Conservation (phyloP, 2,113 vertebrate species). For the Taurulus bubalis region DNA sequence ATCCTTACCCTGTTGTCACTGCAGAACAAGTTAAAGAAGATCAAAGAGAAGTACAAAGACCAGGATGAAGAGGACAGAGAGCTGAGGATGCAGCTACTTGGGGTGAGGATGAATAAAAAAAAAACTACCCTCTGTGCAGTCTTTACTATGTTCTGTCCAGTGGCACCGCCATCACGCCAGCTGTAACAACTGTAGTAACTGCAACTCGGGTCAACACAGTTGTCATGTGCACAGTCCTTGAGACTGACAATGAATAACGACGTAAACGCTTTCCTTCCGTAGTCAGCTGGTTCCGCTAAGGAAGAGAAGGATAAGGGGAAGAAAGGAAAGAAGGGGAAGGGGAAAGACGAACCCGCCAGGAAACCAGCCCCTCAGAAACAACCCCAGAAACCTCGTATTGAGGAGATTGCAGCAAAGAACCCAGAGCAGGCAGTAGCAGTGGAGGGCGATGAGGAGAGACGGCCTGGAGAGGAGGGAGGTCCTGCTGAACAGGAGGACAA, state of each 20-base stretch:
- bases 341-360: slow-evolving; percentile 85
- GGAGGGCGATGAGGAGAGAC: slow-evolving; percentile 65
- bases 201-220: fast-evolving
- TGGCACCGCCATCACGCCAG: background rate
- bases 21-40: slow-evolving; percentile 98
- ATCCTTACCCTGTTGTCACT: slow-evolving; percentile 21
- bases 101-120: slow-evolving; percentile 82
- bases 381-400: slow-evolving; percentile 68
- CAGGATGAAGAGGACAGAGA: slow-evolving; percentile 98
- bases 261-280: background rate
- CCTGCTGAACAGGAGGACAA: slow-evolving; percentile 86
- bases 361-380: slow-evolving; percentile 82
- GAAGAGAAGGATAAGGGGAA: slow-evolving; percentile 91
- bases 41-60: slow-evolving; percentile 98
- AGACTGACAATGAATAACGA: background rate
- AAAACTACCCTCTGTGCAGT: background rate
- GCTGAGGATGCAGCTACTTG: slow-evolving; percentile 96
- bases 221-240: background rate
- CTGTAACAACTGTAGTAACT: background rate
- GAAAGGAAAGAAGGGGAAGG: slow-evolving; percentile 91
- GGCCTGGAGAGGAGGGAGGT: slow-evolving; percentile 73
- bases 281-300: slow-evolving; percentile 91
- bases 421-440: slow-evolving; percentile 53
- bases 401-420: slow-evolving; percentile 60
- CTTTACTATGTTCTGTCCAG: background rate